phyloP scores from a whole-genome alignment of 2,113 vertebrate species.

The Himantopus leucocephalus region DNA sequence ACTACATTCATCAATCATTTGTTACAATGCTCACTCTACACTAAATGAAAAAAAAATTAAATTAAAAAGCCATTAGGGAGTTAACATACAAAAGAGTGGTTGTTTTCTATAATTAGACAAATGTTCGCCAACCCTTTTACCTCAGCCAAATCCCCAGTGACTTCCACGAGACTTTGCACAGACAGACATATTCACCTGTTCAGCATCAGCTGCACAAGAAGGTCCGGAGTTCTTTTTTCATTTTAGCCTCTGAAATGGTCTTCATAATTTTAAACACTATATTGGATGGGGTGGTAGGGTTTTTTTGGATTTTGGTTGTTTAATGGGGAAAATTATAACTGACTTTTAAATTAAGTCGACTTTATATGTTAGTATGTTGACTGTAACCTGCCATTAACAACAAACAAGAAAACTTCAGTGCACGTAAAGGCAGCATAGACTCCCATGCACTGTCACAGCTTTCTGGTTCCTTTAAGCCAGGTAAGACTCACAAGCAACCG shows the following conservation, averaged over 20 bases:
- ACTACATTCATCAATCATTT: not conserved
- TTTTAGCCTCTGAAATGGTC: not conserved
- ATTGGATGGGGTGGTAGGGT: accelerated
- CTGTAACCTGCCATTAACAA: not conserved
- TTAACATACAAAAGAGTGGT: slow-evolving; percentile 8
- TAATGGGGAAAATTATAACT: not conserved
- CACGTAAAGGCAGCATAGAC: not conserved
- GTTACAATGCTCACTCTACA: not conserved
- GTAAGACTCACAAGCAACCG: not conserved
- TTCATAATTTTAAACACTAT: not conserved
- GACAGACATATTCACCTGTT: slow-evolving; percentile 2
- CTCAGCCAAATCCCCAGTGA: not conserved
- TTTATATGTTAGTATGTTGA: not conserved
- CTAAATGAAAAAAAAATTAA: not conserved
- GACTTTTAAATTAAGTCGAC: not conserved
- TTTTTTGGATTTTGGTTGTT: not conserved
- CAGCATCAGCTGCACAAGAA: not conserved
- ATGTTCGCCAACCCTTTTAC: not conserved
- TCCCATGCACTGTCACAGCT: not conserved
- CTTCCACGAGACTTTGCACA: not conserved
- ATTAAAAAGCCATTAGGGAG: slow-evolving; percentile 26
- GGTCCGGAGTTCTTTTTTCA: not conserved
- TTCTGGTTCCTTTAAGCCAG: not conserved
- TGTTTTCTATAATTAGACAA: slow-evolving; percentile 49
- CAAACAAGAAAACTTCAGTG: not conserved